Percentiles rank a stretch among this genome's conserved stretches.
Evolutionary conservation across 2,797 vertebrate genomes (phyloP).

Genomic region (Champsocephalus gunnari): DNA sequence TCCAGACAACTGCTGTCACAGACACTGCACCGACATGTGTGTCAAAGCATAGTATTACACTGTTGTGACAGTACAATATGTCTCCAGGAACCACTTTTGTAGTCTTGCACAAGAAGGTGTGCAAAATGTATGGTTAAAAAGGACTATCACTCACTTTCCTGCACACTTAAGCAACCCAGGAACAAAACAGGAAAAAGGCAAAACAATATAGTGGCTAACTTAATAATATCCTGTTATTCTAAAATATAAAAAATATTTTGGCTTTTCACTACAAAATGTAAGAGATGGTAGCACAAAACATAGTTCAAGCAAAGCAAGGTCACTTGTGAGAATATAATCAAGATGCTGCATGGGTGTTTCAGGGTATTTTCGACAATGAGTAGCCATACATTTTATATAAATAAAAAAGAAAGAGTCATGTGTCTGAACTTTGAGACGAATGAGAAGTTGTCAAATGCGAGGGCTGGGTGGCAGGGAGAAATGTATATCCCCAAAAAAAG

Average conservation of each 20-base stretch:
- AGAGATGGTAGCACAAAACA: background rate
- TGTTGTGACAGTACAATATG: slow-evolving; percentile 46
- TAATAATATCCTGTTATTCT: slow-evolving; percentile 5
- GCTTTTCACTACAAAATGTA: background rate
- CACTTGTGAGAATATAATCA: slow-evolving; percentile 23
- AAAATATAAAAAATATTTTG: background rate
- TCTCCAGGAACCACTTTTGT: slow-evolving; percentile 21
- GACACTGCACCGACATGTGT: slow-evolving; percentile 53
- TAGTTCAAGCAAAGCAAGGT: background rate
- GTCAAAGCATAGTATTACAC: slow-evolving; percentile 56
- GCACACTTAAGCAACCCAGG: background rate
- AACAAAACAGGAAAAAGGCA: background rate
- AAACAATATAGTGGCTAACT: background rate
- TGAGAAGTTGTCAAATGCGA: slow-evolving; percentile 58
- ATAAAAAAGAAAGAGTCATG: slow-evolving; percentile 21
- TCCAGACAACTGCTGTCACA: slow-evolving; percentile 57
- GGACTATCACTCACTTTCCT: background rate
- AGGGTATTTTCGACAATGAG: slow-evolving; percentile 15
- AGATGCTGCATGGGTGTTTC: slow-evolving; percentile 14
- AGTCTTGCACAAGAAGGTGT: background rate
- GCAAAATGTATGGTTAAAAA: slow-evolving; percentile 1
- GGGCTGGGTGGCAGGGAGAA: slow-evolving; percentile 61
- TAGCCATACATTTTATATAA: slow-evolving; percentile 35
- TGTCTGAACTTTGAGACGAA: slow-evolving; percentile 48
- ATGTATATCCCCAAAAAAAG: slow-evolving; percentile 70